Evolutionary conservation across 2,113 vertebrate genomes (phyloP).

Genomic region (Xenopus laevis): DNA sequence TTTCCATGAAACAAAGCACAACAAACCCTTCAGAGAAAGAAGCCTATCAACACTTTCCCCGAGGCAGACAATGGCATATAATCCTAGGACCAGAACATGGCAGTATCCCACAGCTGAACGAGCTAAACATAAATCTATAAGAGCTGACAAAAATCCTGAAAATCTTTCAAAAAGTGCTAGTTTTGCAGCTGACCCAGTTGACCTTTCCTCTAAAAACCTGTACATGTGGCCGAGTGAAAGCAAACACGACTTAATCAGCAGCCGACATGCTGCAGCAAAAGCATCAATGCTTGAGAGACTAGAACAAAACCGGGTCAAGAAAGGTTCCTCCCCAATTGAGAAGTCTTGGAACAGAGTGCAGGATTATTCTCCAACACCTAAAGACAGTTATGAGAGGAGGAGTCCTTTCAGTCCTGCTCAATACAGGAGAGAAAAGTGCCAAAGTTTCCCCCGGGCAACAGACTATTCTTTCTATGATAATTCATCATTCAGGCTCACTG

Average conservation of each 20-base stretch:
- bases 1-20: constrained; percentile 80
- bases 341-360: constrained; percentile 71
- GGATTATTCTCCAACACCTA: constrained; percentile 60
- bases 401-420: constrained; percentile 71
- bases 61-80: constrained; percentile 68
- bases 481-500: constrained; percentile 79
- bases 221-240: constrained; percentile 43
- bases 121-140: constrained; percentile 55
- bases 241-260: constrained; percentile 56
- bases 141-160: constrained; percentile 37
- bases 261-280: constrained; percentile 43
- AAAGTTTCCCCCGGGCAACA: constrained; percentile 76
- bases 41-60: constrained; percentile 80
- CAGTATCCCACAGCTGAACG: constrained; percentile 65
- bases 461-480: constrained; percentile 74
- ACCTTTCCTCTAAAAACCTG: constrained; percentile 44
- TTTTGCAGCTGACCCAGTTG: neutral
- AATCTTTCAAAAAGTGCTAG: constrained; percentile 50
- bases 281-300: constrained; percentile 59
- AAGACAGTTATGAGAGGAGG: constrained; percentile 66
- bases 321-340: constrained; percentile 80
- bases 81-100: constrained; percentile 65
- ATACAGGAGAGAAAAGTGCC: constrained; percentile 71
- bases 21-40: constrained; percentile 82
- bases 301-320: constrained; percentile 73